phyloP scores from a whole-genome alignment of 2,797 vertebrate species.

The Paguma larvata region DNA sequence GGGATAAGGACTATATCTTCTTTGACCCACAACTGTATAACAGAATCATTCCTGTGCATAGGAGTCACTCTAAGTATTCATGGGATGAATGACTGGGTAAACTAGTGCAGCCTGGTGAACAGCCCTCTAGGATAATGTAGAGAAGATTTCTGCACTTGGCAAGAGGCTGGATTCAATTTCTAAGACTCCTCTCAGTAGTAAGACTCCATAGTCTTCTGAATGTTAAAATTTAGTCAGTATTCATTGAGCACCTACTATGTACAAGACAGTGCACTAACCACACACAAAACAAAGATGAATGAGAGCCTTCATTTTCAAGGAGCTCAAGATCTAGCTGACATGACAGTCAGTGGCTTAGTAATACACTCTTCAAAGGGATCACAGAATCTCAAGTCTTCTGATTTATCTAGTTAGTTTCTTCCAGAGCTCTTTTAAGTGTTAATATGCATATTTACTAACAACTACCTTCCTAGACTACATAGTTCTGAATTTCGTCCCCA shows the following conservation, averaged over 20 bases:
- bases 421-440: neutral
- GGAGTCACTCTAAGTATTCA: neutral
- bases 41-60: neutral
- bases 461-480: neutral
- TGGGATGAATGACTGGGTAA: neutral
- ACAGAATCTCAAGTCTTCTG: neutral
- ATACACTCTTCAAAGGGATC: neutral
- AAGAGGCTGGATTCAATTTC: neutral
- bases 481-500: constrained; percentile 18
- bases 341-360: neutral
- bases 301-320: neutral
- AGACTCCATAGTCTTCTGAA: neutral
- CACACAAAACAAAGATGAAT: constrained; percentile 42
- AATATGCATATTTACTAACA: constrained; percentile 12
- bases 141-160: neutral
- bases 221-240: constrained; percentile 12
- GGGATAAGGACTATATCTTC: neutral
- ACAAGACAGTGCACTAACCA: neutral
- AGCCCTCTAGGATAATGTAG: neutral
- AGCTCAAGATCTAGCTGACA: neutral
- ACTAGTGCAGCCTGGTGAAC: neutral
- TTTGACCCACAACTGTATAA: neutral
- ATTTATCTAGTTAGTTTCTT: constrained; percentile 8
- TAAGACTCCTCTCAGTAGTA: neutral
- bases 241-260: neutral